Conservation (phyloP, 2,888 invertebrate genomes). For the Oasisia sp. region DNA sequence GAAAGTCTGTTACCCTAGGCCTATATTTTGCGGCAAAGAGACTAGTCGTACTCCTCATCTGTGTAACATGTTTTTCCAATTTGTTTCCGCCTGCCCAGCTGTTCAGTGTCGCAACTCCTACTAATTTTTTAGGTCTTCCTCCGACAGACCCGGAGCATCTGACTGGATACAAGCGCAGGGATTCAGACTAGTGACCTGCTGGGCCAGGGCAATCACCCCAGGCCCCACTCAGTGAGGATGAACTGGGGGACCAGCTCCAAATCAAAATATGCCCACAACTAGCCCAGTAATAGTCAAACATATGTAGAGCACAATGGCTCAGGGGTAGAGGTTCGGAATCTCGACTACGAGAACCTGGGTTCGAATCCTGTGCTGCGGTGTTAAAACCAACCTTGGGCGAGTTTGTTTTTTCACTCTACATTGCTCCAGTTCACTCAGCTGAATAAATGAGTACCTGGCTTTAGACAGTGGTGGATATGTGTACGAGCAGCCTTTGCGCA, state of each 20-base stretch:
- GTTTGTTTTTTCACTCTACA: no score
- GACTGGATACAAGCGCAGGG: neutral
- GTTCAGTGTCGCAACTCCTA: neutral
- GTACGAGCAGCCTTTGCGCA: no score
- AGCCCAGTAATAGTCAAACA: neutral
- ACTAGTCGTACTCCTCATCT: neutral
- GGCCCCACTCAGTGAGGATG: neutral
- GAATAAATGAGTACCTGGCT: no score
- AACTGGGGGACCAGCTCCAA: neutral
- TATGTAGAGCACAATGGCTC: no score
- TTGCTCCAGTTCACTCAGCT: no score
- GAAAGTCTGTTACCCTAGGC: neutral
- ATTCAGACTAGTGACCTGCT: neutral
- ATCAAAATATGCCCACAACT: neutral
- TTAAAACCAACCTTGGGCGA: no score
- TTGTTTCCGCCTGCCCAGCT: neutral
- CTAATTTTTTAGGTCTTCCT: neutral
- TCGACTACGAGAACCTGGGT: no score
- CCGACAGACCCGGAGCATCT: neutral
- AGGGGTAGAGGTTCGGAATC: no score
- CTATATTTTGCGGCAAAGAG: neutral
- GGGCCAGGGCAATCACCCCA: neutral
- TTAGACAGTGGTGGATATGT: no score
- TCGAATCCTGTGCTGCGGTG: no score
- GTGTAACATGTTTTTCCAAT: neutral